These are phyloP conservation scores for Heliangelus exortis DNA, from an alignment of 2,797 vertebrate genomes.

Conservation along the genomic window DNA sequence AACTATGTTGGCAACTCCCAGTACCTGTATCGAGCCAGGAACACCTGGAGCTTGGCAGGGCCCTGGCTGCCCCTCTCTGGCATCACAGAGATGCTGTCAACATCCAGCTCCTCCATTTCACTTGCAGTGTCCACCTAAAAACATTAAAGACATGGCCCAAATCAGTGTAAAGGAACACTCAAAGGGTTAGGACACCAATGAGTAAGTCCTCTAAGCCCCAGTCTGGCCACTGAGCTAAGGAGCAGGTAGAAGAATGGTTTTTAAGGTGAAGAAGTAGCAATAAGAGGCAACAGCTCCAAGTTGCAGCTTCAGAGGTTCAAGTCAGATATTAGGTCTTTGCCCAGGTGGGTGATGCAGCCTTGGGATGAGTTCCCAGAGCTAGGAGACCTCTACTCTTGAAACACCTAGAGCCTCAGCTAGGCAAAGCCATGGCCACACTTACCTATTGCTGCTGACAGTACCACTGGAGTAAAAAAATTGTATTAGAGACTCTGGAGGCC, in stretches of 20 bases:
- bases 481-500: neutral
- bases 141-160: neutral
- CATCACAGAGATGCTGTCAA: constrained; percentile 87
- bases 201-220: neutral
- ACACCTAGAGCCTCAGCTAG: neutral
- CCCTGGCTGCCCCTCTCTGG: constrained; percentile 82
- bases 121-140: constrained; percentile 96
- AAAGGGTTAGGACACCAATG: neutral
- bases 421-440: neutral
- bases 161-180: neutral
- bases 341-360: neutral
- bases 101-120: constrained; percentile 96
- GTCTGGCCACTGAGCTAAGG: neutral
- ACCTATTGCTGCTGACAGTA: neutral
- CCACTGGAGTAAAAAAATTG: neutral
- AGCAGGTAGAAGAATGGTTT: neutral
- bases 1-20: neutral
- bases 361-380: neutral
- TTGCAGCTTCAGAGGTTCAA: neutral
- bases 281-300: neutral
- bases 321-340: neutral
- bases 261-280: neutral
- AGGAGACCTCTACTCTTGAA: neutral
- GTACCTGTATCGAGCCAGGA: constrained; percentile 95
- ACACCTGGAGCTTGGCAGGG: constrained; percentile 93